Percentiles rank a stretch among this genome's conserved stretches.
Conservation (phyloP, 2,888 invertebrate species). For the Pocota personata region DNA sequence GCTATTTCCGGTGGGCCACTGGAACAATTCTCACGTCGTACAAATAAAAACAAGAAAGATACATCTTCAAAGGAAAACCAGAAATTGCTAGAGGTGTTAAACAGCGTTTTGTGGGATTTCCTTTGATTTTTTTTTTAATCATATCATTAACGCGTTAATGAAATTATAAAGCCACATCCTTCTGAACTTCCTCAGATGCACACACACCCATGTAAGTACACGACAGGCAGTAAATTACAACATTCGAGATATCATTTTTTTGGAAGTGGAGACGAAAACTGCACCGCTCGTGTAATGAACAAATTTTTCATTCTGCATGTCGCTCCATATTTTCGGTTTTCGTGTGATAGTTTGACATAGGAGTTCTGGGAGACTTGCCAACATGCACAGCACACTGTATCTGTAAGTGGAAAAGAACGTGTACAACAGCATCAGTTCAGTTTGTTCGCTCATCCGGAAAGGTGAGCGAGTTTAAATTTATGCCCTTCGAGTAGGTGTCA, state of each 20-base stretch:
- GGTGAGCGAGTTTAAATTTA: constrained; percentile 64
- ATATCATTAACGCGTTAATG: constrained; percentile 33
- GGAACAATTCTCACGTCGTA: constrained; percentile 26
- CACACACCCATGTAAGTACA: constrained; percentile 10
- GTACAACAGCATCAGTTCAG: background rate
- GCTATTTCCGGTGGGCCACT: constrained; percentile 49
- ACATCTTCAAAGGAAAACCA: constrained; percentile 10
- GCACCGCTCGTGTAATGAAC: constrained; percentile 22
- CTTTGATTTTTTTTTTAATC: background rate
- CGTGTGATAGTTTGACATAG: constrained; percentile 6
- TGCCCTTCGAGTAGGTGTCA: constrained; percentile 53
- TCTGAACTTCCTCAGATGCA: constrained; percentile 50
- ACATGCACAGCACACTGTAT: background rate
- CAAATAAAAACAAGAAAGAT: background rate
- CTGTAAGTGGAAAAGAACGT: background rate
- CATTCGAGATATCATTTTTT: constrained; percentile 3
- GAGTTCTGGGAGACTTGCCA: background rate
- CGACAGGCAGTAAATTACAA: constrained; percentile 28
- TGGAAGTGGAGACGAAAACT: background rate
- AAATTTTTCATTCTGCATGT: constrained; percentile 50
- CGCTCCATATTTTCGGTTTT: constrained; percentile 41
- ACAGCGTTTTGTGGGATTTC: background rate
- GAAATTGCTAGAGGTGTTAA: constrained; percentile 24
- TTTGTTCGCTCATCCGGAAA: constrained; percentile 31
- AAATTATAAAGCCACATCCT: constrained; percentile 47